Evolutionary conservation across 2,888 invertebrate genomes (phyloP), one percentile per base, ranked within the genome.

Genomic region (Ormyrus rosae): DNA sequence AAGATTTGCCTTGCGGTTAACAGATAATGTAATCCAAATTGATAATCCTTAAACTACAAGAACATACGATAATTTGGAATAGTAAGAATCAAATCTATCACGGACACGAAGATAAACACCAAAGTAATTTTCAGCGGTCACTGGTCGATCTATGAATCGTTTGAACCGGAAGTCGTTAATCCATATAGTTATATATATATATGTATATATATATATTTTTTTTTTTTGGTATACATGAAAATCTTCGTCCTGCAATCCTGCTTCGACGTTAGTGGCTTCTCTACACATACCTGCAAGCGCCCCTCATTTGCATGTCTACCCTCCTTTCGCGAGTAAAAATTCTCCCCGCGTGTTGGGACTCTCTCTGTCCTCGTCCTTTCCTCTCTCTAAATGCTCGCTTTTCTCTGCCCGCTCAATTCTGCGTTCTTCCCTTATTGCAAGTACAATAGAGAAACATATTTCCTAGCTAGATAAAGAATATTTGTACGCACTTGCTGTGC

Each of bases 381-480:
- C 19, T 19, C 19, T 19, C 19, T 19, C 19, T 19, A 19, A 19
- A 19, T 19, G 19, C 56, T 61, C 46, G 13, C 9, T 53, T 45
- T 53, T 46, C 50, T 51, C 11, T 8, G 64, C 64, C 19, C 56
- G 9, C 55, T 69, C 55, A 34, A 46, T 64, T 19, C 65, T 46
- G 50, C 9, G 2, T 9, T 1, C 51, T 46, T n/a, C 61, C 60
- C 11, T 45, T 63, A 51, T 45, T 48, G 53, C 45, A 55, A 55
- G 61, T 76, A 61, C 60, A 76, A 61, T 76, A 75, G 67, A 60
- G 53, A 74, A 67, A 75, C 67, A 68, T 76, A 61, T 19, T 68
- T 67, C 19, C 61, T 76, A 76, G 46, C 61, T 68, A 76, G 53
- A 61, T 53, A 68, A 68, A 53, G 68, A 53, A 61, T 68, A 61